Conservation (phyloP, 2,113 vertebrate species). For the crab-eating macaque (Macaca fascicularis) region T2T-MFA8v1.1 NC_088377.1:34421001-34421500, state of each 20-base stretch:
- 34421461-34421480: accelerated
- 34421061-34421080: not conserved
- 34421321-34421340: accelerated
- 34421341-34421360: too few relatives aligned
- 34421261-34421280: too few relatives aligned
- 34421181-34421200: not conserved
- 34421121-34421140: not conserved
- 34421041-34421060: not conserved
- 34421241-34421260: not conserved
- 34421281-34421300: accelerated
- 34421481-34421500: too few relatives aligned
- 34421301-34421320: accelerated
- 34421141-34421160: not conserved
- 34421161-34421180: accelerated
- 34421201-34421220: accelerated
- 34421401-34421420: not conserved
- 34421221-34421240: not conserved
- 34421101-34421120: not conserved
- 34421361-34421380: not conserved
- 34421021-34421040: accelerated
- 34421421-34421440: not conserved
- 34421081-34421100: not conserved
- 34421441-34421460: not conserved
- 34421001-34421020: not conserved
- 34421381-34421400: not conserved